Percentiles rank a stretch among this genome's conserved stretches.
These are phyloP conservation scores for Arrhamphus sclerolepis DNA, from an alignment of 2,797 vertebrate species.

Conservation along the genomic window DNA sequence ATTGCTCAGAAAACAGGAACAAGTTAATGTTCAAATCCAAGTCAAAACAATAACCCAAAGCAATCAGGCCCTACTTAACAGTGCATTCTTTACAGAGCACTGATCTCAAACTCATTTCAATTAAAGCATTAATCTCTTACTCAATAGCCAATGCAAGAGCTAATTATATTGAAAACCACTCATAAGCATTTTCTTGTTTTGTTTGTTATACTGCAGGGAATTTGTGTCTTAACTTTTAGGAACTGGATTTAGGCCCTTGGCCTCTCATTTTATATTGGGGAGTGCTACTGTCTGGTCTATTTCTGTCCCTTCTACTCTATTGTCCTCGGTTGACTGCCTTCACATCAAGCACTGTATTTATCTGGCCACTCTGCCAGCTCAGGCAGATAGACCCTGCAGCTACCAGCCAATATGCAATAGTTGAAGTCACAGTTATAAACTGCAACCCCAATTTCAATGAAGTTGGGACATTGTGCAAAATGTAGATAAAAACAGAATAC, in stretches of 20 bases:
- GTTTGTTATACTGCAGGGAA: conserved; percentile 38
- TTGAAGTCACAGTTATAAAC: conserved; percentile 44
- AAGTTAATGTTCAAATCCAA: no score
- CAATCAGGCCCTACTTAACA: no score
- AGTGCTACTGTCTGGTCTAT: conserved; percentile 70
- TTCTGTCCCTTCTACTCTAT: conserved; percentile 73
- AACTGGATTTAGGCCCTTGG: conserved; percentile 56
- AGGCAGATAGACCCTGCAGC: conserved; percentile 66
- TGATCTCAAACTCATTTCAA: conserved; percentile 32
- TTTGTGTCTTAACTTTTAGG: conserved; percentile 41
- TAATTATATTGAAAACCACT: conserved; percentile 57
- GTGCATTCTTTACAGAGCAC: no score
- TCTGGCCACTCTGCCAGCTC: conserved; percentile 69
- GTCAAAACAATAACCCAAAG: no score
- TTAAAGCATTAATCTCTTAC: conserved; percentile 46
- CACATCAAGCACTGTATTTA: conserved; percentile 76
- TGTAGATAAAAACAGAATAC: no score
- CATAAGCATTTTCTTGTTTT: conserved; percentile 38
- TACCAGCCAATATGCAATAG: conserved; percentile 51
- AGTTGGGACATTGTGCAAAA: no score
- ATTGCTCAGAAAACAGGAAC: conserved; percentile 8
- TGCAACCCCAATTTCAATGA: no score
- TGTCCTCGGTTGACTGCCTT: conserved; percentile 74
- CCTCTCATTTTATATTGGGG: conserved; percentile 62
- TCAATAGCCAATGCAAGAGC: conserved; percentile 6